Evolutionary conservation across 1,140 invertebrate species (phyloP), one percentile per base, ranked within the genome.

Genomic region (Drosophila tani): DNA sequence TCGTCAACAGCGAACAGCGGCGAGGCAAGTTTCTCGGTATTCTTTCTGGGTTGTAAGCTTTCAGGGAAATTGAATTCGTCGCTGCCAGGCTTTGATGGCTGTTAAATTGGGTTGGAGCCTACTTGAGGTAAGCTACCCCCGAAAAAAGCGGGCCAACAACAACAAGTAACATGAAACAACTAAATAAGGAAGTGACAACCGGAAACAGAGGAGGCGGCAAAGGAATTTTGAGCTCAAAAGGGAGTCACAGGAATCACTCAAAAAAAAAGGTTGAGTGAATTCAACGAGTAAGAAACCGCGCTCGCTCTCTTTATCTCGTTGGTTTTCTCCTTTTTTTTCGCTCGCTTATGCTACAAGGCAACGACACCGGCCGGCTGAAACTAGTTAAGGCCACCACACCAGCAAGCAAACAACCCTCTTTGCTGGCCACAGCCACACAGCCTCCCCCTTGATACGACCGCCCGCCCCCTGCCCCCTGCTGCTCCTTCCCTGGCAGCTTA

Each of bases 161-260:
- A 29, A 64, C 62, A 38, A 47, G 71, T 56, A 73, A 50, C 45
- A 32, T 50, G 29, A 59, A 56, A 88, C 85, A 90, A 90, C 85
- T 90, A 88, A 88, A 88, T 90, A 88, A 88, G 85, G 85, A 88
- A 88, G 85, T 88, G 85, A 88, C 86, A 88, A 56, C 81, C 85
- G 85, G 85, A 88, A 90, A 75, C 68, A 73, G 81, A 49, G 81
- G 78, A 79, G 83, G 81, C 85, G 83, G 81, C 85, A 70, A 84
- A 84, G 85, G 85, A 90, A 90, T 90, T 75, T 75, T 55, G 41
- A 14, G 19, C 53, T 56, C 38, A 40, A 70, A n/a, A 17, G 19
- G 27, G 24, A 8, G 21, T 21, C 53, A 19, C 17, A 29, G 47
- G 64, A 78, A 32, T 50, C 74, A 78, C 75, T 78, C 75, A 77